Conservation (phyloP, 2,113 vertebrate species). For the Salminus brasiliensis region DNA sequence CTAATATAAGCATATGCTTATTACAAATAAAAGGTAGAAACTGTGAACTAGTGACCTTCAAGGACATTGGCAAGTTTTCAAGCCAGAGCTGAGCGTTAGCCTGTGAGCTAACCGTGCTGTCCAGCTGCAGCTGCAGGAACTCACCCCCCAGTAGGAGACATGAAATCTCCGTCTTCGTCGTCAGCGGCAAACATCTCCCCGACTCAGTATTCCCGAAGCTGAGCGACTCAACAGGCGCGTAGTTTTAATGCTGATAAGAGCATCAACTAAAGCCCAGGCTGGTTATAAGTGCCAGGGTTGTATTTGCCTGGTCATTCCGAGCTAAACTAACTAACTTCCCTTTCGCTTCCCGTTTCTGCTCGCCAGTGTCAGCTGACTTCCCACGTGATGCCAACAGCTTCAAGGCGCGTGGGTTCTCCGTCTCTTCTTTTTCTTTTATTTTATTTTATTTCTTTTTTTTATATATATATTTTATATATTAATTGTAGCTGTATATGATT, state of each 20-base stretch:
- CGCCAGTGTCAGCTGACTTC: conserved; percentile 47
- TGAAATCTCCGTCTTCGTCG: conserved; percentile 89
- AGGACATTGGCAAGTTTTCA: no score
- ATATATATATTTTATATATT: neutral
- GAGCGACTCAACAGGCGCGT: neutral
- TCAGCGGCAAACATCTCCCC: conserved; percentile 83
- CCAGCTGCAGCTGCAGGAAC: conserved; percentile 40
- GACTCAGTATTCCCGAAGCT: neutral
- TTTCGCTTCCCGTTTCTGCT: conserved; percentile 44
- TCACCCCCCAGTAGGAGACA: conserved; percentile 89
- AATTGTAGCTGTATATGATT: neutral
- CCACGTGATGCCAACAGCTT: conserved; percentile 25
- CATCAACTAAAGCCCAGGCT: neutral
- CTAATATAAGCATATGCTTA: no score
- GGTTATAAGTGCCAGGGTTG: neutral
- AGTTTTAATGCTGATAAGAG: neutral
- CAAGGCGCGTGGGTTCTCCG: neutral
- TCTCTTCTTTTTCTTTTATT: neutral
- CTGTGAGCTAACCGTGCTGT: neutral
- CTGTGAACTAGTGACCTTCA: no score
- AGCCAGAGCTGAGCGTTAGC: neutral
- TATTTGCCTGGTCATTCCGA: neutral
- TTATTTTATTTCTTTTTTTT: neutral
- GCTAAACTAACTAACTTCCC: conserved; percentile 12
- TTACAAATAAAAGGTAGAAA: no score